phyloP scores from a whole-genome alignment of 2,888 invertebrate genomes.

The Pimpla rufipes region DNA sequence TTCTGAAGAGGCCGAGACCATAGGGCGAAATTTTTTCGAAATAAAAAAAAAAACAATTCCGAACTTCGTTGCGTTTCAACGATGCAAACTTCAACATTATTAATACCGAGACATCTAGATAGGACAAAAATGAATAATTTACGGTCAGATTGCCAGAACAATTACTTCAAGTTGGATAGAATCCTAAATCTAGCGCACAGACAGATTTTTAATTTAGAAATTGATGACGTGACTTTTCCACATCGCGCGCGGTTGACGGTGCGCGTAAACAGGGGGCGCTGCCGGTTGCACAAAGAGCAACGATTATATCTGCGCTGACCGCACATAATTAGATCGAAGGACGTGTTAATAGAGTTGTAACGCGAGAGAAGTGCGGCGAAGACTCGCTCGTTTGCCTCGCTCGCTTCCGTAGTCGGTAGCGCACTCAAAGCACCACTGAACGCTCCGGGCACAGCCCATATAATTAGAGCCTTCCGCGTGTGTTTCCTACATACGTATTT shows the following conservation, averaged over 20 bases:
- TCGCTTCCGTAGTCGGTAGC: constrained; percentile 63
- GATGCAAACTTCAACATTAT: too few species aligned
- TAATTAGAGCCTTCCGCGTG: constrained; percentile 67
- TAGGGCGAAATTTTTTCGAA: too few species aligned
- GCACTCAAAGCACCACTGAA: constrained; percentile 38
- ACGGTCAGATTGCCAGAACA: too few species aligned
- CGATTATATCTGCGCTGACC: constrained; percentile 70
- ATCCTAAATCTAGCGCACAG: too few species aligned
- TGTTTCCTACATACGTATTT: constrained; percentile 64
- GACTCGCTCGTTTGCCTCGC: constrained; percentile 62
- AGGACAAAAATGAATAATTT: too few species aligned
- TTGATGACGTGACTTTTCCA: too few species aligned
- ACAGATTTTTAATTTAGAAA: too few species aligned
- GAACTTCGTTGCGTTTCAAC: too few species aligned
- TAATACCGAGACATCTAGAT: too few species aligned
- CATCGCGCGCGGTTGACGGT: constrained; percentile 40
- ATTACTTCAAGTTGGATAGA: too few species aligned
- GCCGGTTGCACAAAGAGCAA: constrained; percentile 50
- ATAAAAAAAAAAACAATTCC: too few species aligned
- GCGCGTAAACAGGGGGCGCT: constrained; percentile 52
- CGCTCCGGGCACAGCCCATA: constrained; percentile 60
- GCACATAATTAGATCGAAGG: constrained; percentile 71
- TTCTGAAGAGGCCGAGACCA: too few species aligned
- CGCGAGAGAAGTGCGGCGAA: constrained; percentile 67
- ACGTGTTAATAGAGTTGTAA: constrained; percentile 72